Percentiles rank a stretch among this genome's conserved stretches.
Evolutionary conservation across 2,888 invertebrate species (phyloP).

Genomic region (Gari tellinella): DNA sequence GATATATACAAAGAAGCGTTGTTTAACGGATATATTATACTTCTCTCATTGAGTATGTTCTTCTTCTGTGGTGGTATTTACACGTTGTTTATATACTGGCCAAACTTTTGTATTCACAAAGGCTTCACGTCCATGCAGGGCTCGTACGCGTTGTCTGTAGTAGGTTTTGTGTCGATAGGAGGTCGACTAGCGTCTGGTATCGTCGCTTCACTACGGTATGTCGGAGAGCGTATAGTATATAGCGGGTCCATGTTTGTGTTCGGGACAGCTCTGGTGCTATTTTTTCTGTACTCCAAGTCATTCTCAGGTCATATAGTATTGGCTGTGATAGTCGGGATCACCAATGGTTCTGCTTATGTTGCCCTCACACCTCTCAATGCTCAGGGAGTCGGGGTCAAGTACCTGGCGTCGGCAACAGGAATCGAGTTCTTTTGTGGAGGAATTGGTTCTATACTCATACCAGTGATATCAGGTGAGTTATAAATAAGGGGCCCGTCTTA

Average conservation of each 20-base stretch:
- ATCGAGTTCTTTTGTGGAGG: conserved; percentile 13
- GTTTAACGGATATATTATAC: conserved; percentile 7
- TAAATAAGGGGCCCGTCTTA: too few species aligned
- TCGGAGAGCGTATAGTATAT: conserved; percentile 4
- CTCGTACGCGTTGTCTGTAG: conserved; percentile 12
- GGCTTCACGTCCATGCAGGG: conserved; percentile 17
- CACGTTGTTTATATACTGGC: conserved; percentile 17
- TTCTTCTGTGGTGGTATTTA: conserved; percentile 20
- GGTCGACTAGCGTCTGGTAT: conserved; percentile 9
- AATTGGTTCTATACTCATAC: conserved; percentile 10
- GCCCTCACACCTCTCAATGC: conserved; percentile 6
- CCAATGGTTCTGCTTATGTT: conserved; percentile 11
- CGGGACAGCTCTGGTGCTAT: conserved; percentile 7
- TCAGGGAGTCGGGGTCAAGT: conserved; percentile 4
- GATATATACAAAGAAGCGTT: not conserved
- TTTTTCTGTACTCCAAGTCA: conserved; percentile 2
- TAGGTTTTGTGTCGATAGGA: conserved; percentile 8
- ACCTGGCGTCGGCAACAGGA: conserved; percentile 12
- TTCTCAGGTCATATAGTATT: conserved; percentile 13
- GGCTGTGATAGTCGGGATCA: conserved; percentile 7
- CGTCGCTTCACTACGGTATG: conserved; percentile 3
- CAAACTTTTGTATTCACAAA: conserved; percentile 11
- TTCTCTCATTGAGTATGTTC: conserved; percentile 12
- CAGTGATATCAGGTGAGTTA: conserved; percentile 14
- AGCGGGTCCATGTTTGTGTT: conserved; percentile 9